Base-by-base conservation (phyloP, 2,797 vertebrate species). In the Antrozous pallidus region DNA sequence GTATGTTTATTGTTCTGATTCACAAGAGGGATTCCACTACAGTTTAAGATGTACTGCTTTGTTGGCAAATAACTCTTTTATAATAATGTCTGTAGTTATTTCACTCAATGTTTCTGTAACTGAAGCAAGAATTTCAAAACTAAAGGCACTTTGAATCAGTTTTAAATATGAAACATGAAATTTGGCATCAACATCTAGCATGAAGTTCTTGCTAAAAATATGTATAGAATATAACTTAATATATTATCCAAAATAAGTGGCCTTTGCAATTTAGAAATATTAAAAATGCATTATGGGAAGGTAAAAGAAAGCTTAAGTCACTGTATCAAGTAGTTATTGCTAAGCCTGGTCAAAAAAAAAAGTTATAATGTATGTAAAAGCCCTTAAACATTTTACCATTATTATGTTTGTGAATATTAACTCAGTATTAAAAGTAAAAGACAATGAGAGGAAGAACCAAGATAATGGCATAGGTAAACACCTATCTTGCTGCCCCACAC, bases 91-190 rank as follows among this genome's bases (percentile, higher is more conserved):
- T 91, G 16, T 71, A 49, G 73, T 84, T 84, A 42, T 84, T 84
- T 84, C 20, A 78, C 38, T 69, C 8, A 24, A 6, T 74, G 58
- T 18, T 2, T 84, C 42, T 74, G 14, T 61, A 94, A 75, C 49
- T 61, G 24, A 91, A 73, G 54, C 47, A 42, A 85, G 56, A 22
- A 51, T 18, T 38, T 31, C 11, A 49, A 83, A 83, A 83, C 45
- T 78, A 28, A 79, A 45, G 58, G 26, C 16, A 67, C 26, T 67
- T 67, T 80, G 31, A 75, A 56, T 75, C 12, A 28, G 5, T 63
- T 95, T 92, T 92, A 81, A 81, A 54, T 70, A 70, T 28, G 18
- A 92, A 92, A 61, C 12, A 20, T 70, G 28, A 54, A 89, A 70
- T 63, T 51, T 28, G 67, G 5, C 31, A 26, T 63, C 42, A 91